phyloP scores from a whole-genome alignment of 2,113 vertebrate genomes.

The Microcebus griseorufus region DNA sequence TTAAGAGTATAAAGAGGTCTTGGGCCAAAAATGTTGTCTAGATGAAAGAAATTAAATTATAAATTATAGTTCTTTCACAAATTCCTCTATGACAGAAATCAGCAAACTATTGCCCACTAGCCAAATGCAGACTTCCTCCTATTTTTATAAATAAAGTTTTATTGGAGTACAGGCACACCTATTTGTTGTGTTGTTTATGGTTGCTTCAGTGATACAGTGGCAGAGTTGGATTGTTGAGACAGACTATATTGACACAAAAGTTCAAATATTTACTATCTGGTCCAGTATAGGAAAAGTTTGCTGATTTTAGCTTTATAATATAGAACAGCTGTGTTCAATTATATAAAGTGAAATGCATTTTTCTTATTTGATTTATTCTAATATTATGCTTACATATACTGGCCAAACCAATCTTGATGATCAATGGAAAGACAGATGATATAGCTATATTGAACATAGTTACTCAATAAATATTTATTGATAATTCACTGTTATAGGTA shows the following conservation, averaged over 20 bases:
- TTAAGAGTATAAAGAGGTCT: not conserved
- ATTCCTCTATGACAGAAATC: not conserved
- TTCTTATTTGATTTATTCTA: slow-evolving; percentile 7
- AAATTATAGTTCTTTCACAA: not conserved
- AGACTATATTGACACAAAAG: not conserved
- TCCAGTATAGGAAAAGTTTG: not conserved
- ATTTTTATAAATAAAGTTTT: slow-evolving; percentile 9
- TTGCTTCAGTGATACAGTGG: not conserved
- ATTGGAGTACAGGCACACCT: not conserved
- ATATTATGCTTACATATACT: not conserved
- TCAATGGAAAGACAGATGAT: not conserved
- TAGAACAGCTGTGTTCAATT: not conserved
- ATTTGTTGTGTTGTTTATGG: not conserved
- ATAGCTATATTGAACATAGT: not conserved
- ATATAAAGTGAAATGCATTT: not conserved
- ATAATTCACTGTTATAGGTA: not conserved
- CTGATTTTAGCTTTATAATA: not conserved
- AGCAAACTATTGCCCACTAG: not conserved
- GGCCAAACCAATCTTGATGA: not conserved
- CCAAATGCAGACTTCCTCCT: not conserved
- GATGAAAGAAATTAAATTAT: not conserved
- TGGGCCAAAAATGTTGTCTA: slow-evolving; percentile 21
- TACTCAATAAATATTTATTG: not conserved
- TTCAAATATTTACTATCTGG: not conserved
- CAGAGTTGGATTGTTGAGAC: not conserved